Evolutionary conservation across 2,797 vertebrate species (phyloP).

Genomic region (Ctenopoma multispine): DNA sequence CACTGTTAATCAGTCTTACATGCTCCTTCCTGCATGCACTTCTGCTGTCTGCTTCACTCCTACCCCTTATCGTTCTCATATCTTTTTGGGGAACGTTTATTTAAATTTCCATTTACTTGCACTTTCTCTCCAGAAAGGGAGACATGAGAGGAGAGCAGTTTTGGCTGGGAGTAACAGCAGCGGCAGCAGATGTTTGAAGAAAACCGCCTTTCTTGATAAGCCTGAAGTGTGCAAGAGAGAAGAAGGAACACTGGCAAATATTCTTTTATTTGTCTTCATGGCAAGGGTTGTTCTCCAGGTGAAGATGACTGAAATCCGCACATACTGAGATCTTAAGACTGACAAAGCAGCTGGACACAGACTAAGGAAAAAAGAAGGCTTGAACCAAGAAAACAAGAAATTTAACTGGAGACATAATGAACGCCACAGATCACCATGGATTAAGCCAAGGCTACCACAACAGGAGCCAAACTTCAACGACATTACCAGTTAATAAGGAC

Average conservation of each 20-base stretch:
- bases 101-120: not conserved
- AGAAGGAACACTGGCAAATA: not conserved
- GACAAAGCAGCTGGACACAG: constrained; percentile 17
- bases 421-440: constrained; percentile 80
- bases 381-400: not conserved
- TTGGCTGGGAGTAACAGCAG: constrained; percentile 17
- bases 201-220: constrained; percentile 11
- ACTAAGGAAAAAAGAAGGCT: not conserved
- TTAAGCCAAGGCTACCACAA: constrained; percentile 77
- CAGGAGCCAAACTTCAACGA: constrained; percentile 81
- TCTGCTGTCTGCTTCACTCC: not conserved
- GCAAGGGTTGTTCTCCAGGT: not conserved
- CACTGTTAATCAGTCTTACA: constrained; percentile 25
- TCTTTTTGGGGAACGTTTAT: not conserved
- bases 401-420: constrained; percentile 79
- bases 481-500: constrained; percentile 71
- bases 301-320: not conserved
- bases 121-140: not conserved
- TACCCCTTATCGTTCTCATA: too few relatives aligned
- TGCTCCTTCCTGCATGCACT: not conserved
- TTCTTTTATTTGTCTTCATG: not conserved
- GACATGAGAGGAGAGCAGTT: constrained; percentile 5
- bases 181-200: constrained; percentile 34
- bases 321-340: constrained; percentile 8
- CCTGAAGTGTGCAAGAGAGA: not conserved